Evolutionary conservation across 2,797 vertebrate species (phyloP), one percentile per base, ranked within the genome.

Genomic region (Cetoscarus ocellatus): DNA sequence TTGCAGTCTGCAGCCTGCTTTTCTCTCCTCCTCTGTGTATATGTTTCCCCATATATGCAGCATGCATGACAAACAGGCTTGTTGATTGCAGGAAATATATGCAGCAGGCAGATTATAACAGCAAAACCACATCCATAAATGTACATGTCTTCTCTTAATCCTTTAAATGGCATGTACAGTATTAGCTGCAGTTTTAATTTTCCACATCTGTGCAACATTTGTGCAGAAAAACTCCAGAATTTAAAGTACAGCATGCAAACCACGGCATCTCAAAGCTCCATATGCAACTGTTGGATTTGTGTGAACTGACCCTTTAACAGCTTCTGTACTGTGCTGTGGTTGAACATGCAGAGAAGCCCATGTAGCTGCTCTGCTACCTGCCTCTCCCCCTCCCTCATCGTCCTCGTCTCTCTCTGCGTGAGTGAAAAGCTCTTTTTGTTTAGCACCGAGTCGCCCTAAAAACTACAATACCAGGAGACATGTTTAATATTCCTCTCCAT

Each of bases 401-500:
- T 49, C 49, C 43, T 17, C 62, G 14, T 10, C 50, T 10, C 36
- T 10, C 52, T 34, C 10, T 13, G 42, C n/a, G 61, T 53, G 70
- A 63, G n/a, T 61, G 61, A 77, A 64, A 67, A 72, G 68, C 63
- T 80, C 63, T 71, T 86, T 79, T 84, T 84, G 73, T 88, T 83
- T 58, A 67, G 71, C 78, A 45, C 35, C 42, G 2, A 73, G 74
- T 75, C 54, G 45, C 71, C 52, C 75, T 72, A 76, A 83, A 85
- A 85, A 86, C 79, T 75, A 91, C 81, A 73, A 84, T 62, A 81
- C 72, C 71, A 77, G 71, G 67, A 84, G 87, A 84, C 87, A 65
- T 78, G 82, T 91, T 92, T 90, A 90, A 90, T 89, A 91, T 92
- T 92, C 83, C 68, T 77, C 80, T 79, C 77, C 70, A 84, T 82